Conservation (phyloP, 2,888 invertebrate genomes). For the Metalampra italica region DNA sequence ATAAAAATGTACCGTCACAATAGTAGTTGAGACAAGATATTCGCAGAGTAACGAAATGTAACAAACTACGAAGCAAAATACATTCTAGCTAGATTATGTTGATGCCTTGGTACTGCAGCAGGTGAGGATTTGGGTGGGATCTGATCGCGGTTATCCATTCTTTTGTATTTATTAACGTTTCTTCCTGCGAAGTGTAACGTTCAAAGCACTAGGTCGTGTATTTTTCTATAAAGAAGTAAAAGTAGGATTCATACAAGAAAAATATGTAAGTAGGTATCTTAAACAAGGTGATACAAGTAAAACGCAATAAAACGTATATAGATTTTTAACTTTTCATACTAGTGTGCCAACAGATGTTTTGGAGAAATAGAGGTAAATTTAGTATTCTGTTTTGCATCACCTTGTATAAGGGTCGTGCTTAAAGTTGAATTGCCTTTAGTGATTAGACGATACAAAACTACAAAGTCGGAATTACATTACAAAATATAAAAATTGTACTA, state of each 20-base stretch:
- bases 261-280: too few species aligned
- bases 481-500: constrained; percentile 15
- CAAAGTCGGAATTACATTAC: constrained; percentile 6
- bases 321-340: background rate
- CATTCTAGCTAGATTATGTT: too few species aligned
- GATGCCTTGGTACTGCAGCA: too few species aligned
- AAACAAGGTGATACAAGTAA: constrained; percentile 1
- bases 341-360: background rate
- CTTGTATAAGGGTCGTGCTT: constrained; percentile 42
- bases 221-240: constrained; percentile 65
- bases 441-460: constrained; percentile 25
- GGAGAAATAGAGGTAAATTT: background rate
- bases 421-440: constrained; percentile 52
- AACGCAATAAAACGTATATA: background rate
- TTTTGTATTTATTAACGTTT: too few species aligned
- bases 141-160: too few species aligned
- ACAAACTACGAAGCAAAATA: constrained; percentile 17
- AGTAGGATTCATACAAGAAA: constrained; percentile 37
- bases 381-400: background rate
- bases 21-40: background rate
- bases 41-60: constrained; percentile 1
- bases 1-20: background rate
- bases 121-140: too few species aligned
- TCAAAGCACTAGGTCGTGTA: constrained; percentile 76
- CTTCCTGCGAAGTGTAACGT: constrained; percentile 34